phyloP scores from a whole-genome alignment of 2,797 vertebrate genomes.

The Darevskia mixta region DNA sequence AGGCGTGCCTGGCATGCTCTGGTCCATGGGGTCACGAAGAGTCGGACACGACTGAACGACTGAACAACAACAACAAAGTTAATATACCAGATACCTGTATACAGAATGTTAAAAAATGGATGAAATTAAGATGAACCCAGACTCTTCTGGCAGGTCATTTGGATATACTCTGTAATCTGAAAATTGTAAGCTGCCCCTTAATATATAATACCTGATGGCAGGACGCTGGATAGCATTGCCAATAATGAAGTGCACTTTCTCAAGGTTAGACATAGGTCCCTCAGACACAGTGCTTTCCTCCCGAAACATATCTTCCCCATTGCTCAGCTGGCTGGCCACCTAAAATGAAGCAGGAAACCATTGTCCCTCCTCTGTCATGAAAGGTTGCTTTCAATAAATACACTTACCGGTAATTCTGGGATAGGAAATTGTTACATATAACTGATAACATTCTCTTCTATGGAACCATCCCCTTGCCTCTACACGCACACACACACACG shows the following conservation, averaged over 20 bases:
- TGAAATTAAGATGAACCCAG: neutral
- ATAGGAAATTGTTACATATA: neutral
- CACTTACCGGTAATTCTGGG: slow-evolving; percentile 19
- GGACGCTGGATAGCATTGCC: slow-evolving; percentile 88
- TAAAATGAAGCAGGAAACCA: slow-evolving; percentile 60
- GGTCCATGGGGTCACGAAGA: no score
- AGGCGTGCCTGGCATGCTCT: no score
- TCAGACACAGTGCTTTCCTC: slow-evolving; percentile 84
- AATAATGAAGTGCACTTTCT: slow-evolving; percentile 94
- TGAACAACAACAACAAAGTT: no score
- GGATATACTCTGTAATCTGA: neutral
- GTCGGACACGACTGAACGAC: no score
- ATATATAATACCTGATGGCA: slow-evolving; percentile 86
- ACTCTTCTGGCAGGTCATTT: neutral
- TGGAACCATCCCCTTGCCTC: neutral
- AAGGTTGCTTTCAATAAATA: neutral
- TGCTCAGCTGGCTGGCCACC: slow-evolving; percentile 78
- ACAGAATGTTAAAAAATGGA: no score
- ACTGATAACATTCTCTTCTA: neutral
- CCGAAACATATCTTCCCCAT: slow-evolving; percentile 77
- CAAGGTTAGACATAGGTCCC: slow-evolving; percentile 89
- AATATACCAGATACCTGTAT: no score
- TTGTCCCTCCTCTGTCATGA: neutral
- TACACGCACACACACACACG: neutral
- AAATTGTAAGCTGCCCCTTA: neutral